Evolutionary conservation across 2,113 vertebrate genomes (phyloP), one percentile per base, ranked within the genome.

Genomic region (Dipodomys stephensi): DNA sequence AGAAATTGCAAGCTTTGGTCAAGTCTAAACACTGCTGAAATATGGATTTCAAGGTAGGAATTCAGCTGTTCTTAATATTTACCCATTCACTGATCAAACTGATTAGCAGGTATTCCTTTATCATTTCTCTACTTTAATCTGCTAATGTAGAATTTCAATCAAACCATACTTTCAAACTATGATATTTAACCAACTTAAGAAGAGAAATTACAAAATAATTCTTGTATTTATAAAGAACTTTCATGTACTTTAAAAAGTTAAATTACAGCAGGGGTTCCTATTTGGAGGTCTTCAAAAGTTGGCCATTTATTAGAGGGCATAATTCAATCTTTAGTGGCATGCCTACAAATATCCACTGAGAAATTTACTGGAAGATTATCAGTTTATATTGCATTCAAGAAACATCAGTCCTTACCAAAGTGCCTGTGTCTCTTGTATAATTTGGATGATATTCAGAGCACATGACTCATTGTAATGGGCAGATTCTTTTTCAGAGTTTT

Each of bases 91-190:
- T 1, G 1, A 85, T 12, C 64, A 74, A 81, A 88, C 32, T 46
- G 35, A 94, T 83, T 91, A 64, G 7, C 35, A 71, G 53, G 32
- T 25, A 60, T 83, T 74, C 25, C 44, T 92, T 87, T 82, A 32
- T 87, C 62, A 57, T 83, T 92, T 82, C 74, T 60, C 28, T 30
- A 80, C 30, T 69, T 94, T 74, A 79, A 95, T 65, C 16, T 88
- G 69, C 83, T 74, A 69, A 28, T 79, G 7, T 68, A 87, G 35
- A 68, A 7, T 79, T n/a, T 60, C 80, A 83, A 57, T 90, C 87
- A 87, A 94, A 95, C 74, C 72, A 71, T 64, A 93, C 19, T 90
- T 57, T 95, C 35, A 94, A 82, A 86, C 4, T 84, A 67, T 76
- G 72, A 84, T 85, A n/a, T 4, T 62, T 32, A 32, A 60, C 30